Percentiles rank a stretch among this genome's conserved stretches.
These are phyloP conservation scores for Tiaroga cobitis DNA, from an alignment of 2,797 vertebrate species.

Conservation along the genomic window DNA sequence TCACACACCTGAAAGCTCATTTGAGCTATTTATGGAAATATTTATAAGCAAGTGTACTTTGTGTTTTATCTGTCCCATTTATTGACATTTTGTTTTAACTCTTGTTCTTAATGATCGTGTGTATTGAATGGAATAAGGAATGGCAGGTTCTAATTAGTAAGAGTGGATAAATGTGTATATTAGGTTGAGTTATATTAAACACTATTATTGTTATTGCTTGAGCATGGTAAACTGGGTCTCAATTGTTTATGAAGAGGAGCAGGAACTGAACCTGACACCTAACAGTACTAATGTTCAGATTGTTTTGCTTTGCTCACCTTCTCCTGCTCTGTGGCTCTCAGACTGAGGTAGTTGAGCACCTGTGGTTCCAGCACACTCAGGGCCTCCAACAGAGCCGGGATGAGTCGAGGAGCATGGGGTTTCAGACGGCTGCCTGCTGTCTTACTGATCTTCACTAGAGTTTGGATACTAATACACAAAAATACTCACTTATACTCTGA, in stretches of 20 bases:
- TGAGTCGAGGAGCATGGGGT: constrained; percentile 91
- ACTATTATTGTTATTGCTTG: neutral
- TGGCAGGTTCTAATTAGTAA: neutral
- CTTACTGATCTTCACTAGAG: constrained; percentile 98
- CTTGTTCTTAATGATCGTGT: neutral
- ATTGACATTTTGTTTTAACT: no score
- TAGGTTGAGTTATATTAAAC: neutral
- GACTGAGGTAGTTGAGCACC: constrained; percentile 96
- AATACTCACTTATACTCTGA: neutral
- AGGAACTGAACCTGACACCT: neutral
- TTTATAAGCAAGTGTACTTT: neutral
- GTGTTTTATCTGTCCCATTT: no score
- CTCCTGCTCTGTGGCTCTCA: constrained; percentile 95
- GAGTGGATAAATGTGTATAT: neutral
- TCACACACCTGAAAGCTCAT: neutral
- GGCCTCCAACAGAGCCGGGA: constrained; percentile 93
- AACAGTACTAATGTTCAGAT: neutral
- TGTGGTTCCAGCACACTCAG: constrained; percentile 95
- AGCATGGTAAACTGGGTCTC: neutral
- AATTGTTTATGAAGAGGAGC: neutral
- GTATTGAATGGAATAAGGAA: neutral
- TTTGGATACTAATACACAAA: constrained; percentile 85
- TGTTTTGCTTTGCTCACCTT: constrained; percentile 78
- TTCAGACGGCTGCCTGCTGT: constrained; percentile 92
- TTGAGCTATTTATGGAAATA: neutral